phyloP scores from a whole-genome alignment of 2,797 vertebrate genomes.

The Myoxocephalus aenaeus region DNA sequence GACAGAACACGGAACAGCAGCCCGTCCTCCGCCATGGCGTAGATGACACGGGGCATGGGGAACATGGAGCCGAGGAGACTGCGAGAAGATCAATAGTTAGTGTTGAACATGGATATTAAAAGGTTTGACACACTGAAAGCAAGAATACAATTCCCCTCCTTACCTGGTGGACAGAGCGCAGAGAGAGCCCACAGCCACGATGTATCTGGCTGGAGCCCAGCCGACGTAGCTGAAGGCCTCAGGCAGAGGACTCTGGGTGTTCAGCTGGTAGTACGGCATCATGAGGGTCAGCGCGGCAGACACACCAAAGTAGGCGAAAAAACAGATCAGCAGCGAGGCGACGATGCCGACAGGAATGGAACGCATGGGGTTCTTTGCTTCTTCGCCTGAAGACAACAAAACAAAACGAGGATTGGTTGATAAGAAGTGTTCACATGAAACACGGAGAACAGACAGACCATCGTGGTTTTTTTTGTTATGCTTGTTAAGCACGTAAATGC shows the following conservation, averaged over 20 bases:
- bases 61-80: constrained; percentile 98
- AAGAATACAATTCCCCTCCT: neutral
- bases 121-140: neutral
- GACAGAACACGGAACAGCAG: constrained; percentile 91
- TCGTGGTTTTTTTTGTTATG: neutral
- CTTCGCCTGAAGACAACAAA: constrained; percentile 87
- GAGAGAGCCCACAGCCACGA: constrained; percentile 93
- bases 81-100: constrained; percentile 17
- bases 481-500: neutral
- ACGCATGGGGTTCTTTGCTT: constrained; percentile 94
- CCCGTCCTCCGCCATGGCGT: constrained; percentile 96
- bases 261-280: constrained; percentile 95
- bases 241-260: constrained; percentile 90
- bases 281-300: constrained; percentile 95
- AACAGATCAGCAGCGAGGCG: constrained; percentile 93
- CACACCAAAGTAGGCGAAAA: constrained; percentile 95
- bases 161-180: constrained; percentile 98
- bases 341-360: constrained; percentile 96
- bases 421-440: neutral
- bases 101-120: neutral
- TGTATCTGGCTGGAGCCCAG: constrained; percentile 92
- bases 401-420: neutral
- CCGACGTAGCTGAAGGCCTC: constrained; percentile 90
- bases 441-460: too few species aligned
- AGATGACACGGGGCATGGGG: constrained; percentile 97